Conservation (phyloP, 2,797 vertebrate species). For the Sebastiscus albofasciatus region DNA sequence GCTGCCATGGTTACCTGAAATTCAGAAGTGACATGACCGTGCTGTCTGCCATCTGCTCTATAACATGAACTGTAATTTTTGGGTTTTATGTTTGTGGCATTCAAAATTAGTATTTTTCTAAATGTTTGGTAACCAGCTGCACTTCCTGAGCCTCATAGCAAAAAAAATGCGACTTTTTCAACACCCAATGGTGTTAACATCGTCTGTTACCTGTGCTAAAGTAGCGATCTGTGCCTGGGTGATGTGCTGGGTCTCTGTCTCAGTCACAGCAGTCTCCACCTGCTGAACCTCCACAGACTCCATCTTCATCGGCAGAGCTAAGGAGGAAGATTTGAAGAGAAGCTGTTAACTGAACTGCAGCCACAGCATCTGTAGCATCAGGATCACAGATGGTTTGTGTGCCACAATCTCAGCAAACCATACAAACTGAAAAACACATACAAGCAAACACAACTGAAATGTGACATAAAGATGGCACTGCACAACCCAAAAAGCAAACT, state of each 20-base stretch:
- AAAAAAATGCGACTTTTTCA: not conserved
- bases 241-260: constrained; percentile 93
- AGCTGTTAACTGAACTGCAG: not conserved
- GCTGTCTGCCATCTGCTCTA: not conserved
- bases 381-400: not conserved
- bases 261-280: constrained; percentile 91
- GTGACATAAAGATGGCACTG: not conserved
- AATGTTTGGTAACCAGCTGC: not conserved
- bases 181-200: not conserved
- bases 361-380: not conserved
- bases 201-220: constrained; percentile 89
- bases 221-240: constrained; percentile 93
- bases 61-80: too few relatives aligned
- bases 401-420: not conserved
- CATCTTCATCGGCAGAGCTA: constrained; percentile 95
- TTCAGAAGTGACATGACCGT: not conserved
- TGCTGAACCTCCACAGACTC: constrained; percentile 94
- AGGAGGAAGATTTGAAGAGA: constrained; percentile 41
- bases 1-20: constrained; percentile 75
- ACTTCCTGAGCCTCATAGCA: not conserved
- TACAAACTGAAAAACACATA: not conserved
- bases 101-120: not conserved
- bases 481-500: not conserved
- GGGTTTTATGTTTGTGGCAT: not conserved
- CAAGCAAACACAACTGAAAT: not conserved